Evolutionary conservation across 2,113 vertebrate species (phyloP), one percentile per base, ranked within the genome.

Genomic region (Tympanuchus pallidicinctus): DNA sequence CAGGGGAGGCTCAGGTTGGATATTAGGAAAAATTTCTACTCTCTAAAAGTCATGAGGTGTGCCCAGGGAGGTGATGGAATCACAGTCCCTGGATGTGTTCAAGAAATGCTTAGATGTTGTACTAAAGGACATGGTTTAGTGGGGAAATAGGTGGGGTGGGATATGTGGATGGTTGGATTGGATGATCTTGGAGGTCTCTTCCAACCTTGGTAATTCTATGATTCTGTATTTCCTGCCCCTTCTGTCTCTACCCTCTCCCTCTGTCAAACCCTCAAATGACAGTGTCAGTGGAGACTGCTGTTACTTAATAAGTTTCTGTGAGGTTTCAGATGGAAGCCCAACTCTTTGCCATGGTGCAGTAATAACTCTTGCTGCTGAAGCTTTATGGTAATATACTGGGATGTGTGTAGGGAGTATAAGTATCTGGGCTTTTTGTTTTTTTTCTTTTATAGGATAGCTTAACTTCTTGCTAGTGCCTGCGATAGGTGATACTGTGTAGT

Each of bases 291-390:
- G 82, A 86, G 48, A 82, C 87, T 90, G 80, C 54, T 85, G 63
- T 63, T 85, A 77, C 81, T 79, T 87, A 77, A 90, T 89, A 87
- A 92, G 42, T 85, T 94, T 87, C 86, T 87, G 10, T 38, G 66
- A 60, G 64, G 36, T 63, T 92, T 72, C 27, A 86, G 88, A 74
- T 92, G 92, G 90, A 91, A 94, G 75, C 36, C 64, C 72, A 30
- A 79, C 67, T 94, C 43, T 56, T 90, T 85, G 66, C 71, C 75
- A 21, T 94, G 93, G 88, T 92, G 88, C 56, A 73, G 56, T 95
- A 95, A 95, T 91, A 85, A 94, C 67, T 76, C 48, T 40, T 90
- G 13, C 32, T 71, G 75, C 74, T 93, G 83, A 79, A 82, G 86
- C 40, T 76, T 84, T 84, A 40, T n/a, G 48, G 56, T 32, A 56